Evolutionary conservation across 2,797 vertebrate genomes (phyloP), one percentile per base, ranked within the genome.

Genomic region (Clamator glandarius): DNA sequence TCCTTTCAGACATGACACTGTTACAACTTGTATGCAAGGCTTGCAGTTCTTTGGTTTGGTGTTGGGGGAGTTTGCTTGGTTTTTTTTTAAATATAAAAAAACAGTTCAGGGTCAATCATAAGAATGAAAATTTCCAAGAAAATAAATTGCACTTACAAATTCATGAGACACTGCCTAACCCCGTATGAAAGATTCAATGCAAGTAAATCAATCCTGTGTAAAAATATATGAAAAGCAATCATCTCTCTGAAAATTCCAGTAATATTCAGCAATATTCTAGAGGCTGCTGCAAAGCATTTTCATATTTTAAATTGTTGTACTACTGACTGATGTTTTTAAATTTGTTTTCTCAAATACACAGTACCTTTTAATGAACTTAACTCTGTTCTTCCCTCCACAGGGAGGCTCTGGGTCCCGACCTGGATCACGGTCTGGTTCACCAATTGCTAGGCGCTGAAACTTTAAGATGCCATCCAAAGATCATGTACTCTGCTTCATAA

Each of bases 361-460:
- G 20, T 67, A 52, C 64, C 61, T 92, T 84, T 72, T 93, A 63
- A 95, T 23, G 24, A 25, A 76, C 62, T 70, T 20, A 54, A 18
- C 36, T 92, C 39, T 96, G 41, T 67, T 97, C 81, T 96, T 97
- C 76, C 96, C 35, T 98, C 87, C 39, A 41, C 87, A 97, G 96
- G 99, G 99, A 97, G 98, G 99, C 97, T 97, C 98, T 85, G 95
- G 97, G 54, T 97, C 97, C 94, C 96, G 97, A 92, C 97, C 97
- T 85, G 97, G 97, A 89, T 97, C 97, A 0, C 94, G 99, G 96
- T 98, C 99, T 41, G 98, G 99, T 88, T 99, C 99, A 75, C 99
- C 99, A 80, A 97, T 98, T 95, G 97, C 98, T 64, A 99, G 99
- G 97, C 99, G 99, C 97, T 99, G 98, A 99, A 96, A 96, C 92